Conservation (phyloP, 2,113 vertebrate species). For the Gasterosteus nipponicus region DNA sequence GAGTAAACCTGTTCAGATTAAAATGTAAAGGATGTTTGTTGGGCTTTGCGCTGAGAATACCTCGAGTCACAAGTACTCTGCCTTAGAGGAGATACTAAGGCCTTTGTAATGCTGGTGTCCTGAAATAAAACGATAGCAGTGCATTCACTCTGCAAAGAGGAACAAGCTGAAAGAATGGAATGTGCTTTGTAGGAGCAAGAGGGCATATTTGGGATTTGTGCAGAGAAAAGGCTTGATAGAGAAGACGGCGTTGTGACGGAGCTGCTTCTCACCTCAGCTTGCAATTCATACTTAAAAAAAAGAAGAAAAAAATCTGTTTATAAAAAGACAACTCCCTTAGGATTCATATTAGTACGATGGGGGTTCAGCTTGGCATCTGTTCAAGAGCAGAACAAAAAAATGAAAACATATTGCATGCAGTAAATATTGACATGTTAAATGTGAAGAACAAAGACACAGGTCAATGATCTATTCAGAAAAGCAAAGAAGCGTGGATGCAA, state of each 20-base stretch:
- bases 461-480: conserved; percentile 19
- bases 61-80: conserved; percentile 29
- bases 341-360: conserved; percentile 13
- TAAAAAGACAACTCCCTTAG: conserved; percentile 30
- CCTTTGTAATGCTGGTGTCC: conserved; percentile 45
- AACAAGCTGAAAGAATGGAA: conserved; percentile 32
- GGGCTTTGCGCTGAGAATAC: conserved; percentile 23
- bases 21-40: conserved; percentile 54
- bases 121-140: conserved; percentile 51
- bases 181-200: conserved; percentile 28
- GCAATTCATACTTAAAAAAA: conserved; percentile 6
- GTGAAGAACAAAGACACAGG: conserved; percentile 27
- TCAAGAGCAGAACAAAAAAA: conserved; percentile 29
- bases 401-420: conserved; percentile 16
- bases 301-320: conserved; percentile 19
- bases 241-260: conserved; percentile 12
- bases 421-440: conserved; percentile 5
- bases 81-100: conserved; percentile 35
- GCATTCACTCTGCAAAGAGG: conserved; percentile 21
- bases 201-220: conserved; percentile 24
- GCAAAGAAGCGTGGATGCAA: neutral
- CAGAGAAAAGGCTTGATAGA: conserved; percentile 19
- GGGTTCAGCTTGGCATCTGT: conserved; percentile 24
- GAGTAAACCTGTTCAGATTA: conserved; percentile 52
- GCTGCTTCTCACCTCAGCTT: conserved; percentile 28